Evolutionary conservation across 1,140 invertebrate genomes (phyloP).

Genomic region (Oncopodura yosiiana): DNA sequence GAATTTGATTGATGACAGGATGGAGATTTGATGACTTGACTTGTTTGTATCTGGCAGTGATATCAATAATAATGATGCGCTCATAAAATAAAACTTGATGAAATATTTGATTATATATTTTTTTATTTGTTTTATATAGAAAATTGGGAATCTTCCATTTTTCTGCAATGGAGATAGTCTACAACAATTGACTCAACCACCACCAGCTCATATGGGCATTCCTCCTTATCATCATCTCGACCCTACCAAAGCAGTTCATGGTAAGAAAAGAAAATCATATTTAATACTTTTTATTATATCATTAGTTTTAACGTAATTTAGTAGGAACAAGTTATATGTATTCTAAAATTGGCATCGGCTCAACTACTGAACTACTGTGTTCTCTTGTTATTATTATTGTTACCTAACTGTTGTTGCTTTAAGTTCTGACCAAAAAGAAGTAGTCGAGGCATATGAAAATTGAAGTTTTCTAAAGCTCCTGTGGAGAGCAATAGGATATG

Average conservation of each 20-base stretch:
- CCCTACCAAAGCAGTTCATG: constrained; percentile 39
- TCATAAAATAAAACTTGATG: too few species aligned
- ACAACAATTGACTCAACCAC: constrained; percentile 70
- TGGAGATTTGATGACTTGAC: background rate
- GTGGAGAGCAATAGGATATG: constrained; percentile 3
- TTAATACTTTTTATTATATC: background rate
- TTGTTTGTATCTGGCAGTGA: background rate
- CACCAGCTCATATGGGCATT: constrained; percentile 94
- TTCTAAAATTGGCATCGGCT: too few species aligned
- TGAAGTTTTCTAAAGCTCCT: background rate
- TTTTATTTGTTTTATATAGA: constrained; percentile 10
- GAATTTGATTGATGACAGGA: constrained; percentile 26
- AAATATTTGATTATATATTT: too few species aligned
- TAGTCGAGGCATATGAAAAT: too few species aligned
- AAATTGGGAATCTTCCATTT: constrained; percentile 52
- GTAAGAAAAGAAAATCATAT: constrained; percentile 37
- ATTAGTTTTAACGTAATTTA: background rate
- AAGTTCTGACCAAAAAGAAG: too few species aligned
- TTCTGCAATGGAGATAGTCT: constrained; percentile 90
- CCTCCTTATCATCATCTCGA: constrained; percentile 70
- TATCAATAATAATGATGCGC: too few species aligned
- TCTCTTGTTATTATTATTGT: too few species aligned
- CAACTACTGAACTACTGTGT: too few species aligned
- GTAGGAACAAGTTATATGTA: too few species aligned
- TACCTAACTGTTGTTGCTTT: too few species aligned